A percentile compares a stretch with the other conserved stretches of the same genome.
phyloP scores from a whole-genome alignment of 1,140 invertebrate species.

The Caerostris darwini region DNA sequence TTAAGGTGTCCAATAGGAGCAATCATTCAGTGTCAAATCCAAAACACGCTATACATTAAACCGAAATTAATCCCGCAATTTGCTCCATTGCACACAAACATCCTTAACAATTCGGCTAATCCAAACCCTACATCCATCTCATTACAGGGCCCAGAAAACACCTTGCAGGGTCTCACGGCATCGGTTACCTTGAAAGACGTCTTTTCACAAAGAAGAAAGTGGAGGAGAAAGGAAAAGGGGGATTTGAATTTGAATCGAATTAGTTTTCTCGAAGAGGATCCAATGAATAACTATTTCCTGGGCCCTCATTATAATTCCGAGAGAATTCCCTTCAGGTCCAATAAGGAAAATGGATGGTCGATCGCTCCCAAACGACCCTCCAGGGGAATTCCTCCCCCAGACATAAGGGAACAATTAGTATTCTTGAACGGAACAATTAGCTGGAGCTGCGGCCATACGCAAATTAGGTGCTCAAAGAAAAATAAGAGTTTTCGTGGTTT shows the following conservation, averaged over 20 bases:
- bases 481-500: constrained; percentile 15
- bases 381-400: background rate
- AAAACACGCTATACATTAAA: no score
- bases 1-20: no score
- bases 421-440: constrained; percentile 48
- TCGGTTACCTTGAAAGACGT: background rate
- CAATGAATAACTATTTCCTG: constrained; percentile 38
- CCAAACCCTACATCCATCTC: background rate
- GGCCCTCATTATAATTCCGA: constrained; percentile 10
- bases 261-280: background rate
- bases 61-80: no score
- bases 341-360: constrained; percentile 50
- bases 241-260: constrained; percentile 40
- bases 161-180: background rate
- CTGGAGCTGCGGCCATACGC: background rate
- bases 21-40: no score
- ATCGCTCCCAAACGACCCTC: constrained; percentile 17
- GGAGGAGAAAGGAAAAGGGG: background rate
- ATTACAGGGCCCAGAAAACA: background rate
- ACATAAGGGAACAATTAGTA: constrained; percentile 48
- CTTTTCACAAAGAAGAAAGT: background rate
- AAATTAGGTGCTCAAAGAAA: constrained; percentile 12
- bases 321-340: constrained; percentile 6
- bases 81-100: no score
- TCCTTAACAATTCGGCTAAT: background rate